Percentiles rank a stretch among this genome's conserved stretches.
Evolutionary conservation across 2,888 invertebrate species (phyloP).

Genomic region (Rhagium mordax): DNA sequence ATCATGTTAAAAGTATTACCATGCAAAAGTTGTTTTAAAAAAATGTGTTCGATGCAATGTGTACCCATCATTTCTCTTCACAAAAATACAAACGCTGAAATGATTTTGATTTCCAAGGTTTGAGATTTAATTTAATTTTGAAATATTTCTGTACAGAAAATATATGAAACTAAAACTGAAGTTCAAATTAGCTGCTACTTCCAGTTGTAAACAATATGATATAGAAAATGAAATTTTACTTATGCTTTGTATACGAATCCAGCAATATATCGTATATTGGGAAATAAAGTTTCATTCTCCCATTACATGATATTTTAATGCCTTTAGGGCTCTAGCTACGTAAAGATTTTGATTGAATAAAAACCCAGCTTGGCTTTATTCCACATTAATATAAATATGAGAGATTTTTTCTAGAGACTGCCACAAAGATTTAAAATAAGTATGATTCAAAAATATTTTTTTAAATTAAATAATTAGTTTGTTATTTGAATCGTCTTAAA

Average conservation of each 20-base stretch:
- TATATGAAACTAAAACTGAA: neutral
- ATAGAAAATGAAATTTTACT: slow-evolving; percentile 37
- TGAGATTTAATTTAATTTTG: neutral
- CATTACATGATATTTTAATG: slow-evolving; percentile 35
- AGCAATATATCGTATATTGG: neutral
- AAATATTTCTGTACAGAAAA: neutral
- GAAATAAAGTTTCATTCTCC: slow-evolving; percentile 25
- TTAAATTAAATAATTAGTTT: no score
- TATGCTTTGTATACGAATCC: slow-evolving; percentile 29
- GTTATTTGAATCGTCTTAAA: no score
- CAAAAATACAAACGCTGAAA: no score
- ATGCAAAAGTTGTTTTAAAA: no score
- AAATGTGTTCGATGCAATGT: no score
- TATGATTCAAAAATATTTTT: no score
- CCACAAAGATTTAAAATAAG: neutral
- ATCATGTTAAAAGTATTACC: no score
- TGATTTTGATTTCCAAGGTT: no score
- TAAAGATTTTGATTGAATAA: slow-evolving; percentile 44
- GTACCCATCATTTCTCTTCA: no score
- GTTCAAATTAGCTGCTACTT: neutral
- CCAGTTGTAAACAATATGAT: neutral
- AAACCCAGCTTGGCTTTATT: slow-evolving; percentile 33
- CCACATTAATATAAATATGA: slow-evolving; percentile 41
- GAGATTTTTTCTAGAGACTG: neutral
- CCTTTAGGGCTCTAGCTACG: slow-evolving; percentile 28